These are phyloP conservation scores for Graptemys geographica DNA, from an alignment of 2,797 vertebrate species.

Conservation along the genomic window DNA sequence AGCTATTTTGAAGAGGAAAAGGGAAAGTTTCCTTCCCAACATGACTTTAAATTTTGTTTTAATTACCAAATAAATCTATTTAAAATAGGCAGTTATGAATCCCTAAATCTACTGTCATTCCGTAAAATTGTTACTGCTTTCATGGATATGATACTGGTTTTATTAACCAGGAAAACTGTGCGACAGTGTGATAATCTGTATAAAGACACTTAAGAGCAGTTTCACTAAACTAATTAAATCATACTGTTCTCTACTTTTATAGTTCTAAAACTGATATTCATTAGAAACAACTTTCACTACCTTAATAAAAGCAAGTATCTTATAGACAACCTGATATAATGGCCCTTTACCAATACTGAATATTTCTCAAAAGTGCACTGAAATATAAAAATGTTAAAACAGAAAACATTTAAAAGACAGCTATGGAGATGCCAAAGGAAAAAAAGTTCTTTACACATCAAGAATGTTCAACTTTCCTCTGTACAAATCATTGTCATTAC, in stretches of 20 bases:
- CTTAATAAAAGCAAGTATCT: not conserved
- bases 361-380: not conserved
- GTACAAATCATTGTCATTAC: not conserved
- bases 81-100: conserved; percentile 42
- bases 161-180: conserved; percentile 38
- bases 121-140: conserved; percentile 47
- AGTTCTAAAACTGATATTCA: not conserved
- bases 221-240: conserved; percentile 45
- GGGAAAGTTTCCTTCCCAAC: not conserved
- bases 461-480: not conserved
- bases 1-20: conserved; percentile 4
- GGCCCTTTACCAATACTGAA: not conserved
- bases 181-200: conserved; percentile 28
- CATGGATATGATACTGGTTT: conserved; percentile 40
- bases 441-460: not conserved
- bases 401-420: not conserved
- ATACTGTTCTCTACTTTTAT: not conserved
- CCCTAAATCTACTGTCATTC: conserved; percentile 7
- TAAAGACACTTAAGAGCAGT: conserved; percentile 15
- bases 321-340: not conserved
- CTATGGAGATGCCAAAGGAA: rapidly evolving
- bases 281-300: conserved; percentile 28
- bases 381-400: not conserved
- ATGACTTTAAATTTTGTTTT: not conserved
- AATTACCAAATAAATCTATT: conserved; percentile 33